These are phyloP conservation scores for Drosophila aff. DNA, from an alignment of 1,140 invertebrate genomes.

Conservation along the genomic window DNA sequence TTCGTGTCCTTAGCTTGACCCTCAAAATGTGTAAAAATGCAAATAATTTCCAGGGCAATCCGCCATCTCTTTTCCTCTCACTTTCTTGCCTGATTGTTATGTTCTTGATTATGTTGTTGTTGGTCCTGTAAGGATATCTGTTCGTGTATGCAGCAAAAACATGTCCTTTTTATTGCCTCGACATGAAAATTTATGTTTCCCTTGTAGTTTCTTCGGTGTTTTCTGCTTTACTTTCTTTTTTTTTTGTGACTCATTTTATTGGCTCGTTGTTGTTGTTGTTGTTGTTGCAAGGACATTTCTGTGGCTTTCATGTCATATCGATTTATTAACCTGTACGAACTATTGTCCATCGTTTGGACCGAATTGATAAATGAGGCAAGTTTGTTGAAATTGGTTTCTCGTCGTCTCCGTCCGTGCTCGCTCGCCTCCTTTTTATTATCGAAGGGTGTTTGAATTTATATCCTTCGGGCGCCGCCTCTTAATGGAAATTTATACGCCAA, in stretches of 20 bases:
- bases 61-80: slow-evolving; percentile 20
- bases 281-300: slow-evolving; percentile 44
- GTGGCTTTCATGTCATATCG: slow-evolving; percentile 75
- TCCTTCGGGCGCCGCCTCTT: slow-evolving; percentile 63
- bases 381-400: slow-evolving; percentile 74
- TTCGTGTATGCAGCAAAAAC: slow-evolving; percentile 64
- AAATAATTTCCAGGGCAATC: slow-evolving; percentile 69
- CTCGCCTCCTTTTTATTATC: slow-evolving; percentile 43
- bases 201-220: slow-evolving; percentile 42
- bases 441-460: slow-evolving; percentile 76
- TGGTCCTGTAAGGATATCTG: slow-evolving; percentile 33
- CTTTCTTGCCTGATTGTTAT: slow-evolving; percentile 72
- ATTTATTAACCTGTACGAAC: slow-evolving; percentile 84
- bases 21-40: slow-evolving; percentile 82
- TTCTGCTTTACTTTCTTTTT: background rate
- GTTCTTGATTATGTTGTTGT: slow-evolving; percentile 77
- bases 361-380: slow-evolving; percentile 76
- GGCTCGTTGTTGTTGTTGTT: slow-evolving; percentile 58
- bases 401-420: background rate
- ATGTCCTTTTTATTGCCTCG: slow-evolving; percentile 81
- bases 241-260: slow-evolving; percentile 72
- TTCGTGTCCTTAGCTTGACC: slow-evolving; percentile 75
- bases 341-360: slow-evolving; percentile 63
- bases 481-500: slow-evolving; percentile 78
- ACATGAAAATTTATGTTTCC: slow-evolving; percentile 82